Evolutionary conservation across 2,888 invertebrate species (phyloP).

Genomic region (Sminthurinus aureus): DNA sequence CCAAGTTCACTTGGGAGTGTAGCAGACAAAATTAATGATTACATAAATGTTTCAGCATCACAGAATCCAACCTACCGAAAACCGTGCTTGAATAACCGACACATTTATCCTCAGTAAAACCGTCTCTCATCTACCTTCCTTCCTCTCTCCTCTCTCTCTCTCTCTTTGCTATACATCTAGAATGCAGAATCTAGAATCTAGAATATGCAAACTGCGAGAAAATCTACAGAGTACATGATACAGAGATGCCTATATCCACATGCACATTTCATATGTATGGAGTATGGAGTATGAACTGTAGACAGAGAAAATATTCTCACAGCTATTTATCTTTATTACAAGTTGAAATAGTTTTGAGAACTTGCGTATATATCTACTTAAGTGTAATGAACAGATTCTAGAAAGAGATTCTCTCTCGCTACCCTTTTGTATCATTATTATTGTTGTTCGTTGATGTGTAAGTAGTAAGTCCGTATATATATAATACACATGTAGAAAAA

Average conservation of each 20-base stretch:
- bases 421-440: neutral
- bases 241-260: neutral
- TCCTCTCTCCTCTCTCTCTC: neutral
- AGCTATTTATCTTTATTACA: conserved; percentile 43
- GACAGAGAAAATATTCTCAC: conserved; percentile 23
- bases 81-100: conserved; percentile 1
- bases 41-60: conserved; percentile 45
- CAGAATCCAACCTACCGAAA: conserved; percentile 12
- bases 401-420: neutral
- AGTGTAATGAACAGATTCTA: neutral
- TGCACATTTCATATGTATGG: neutral
- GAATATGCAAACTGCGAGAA: neutral
- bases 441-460: too few relatives aligned
- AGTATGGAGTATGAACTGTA: neutral
- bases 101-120: conserved; percentile 6
- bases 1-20: conserved; percentile 24
- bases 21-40: conserved; percentile 36
- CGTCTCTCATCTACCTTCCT: neutral
- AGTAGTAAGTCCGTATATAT: neutral
- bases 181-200: neutral
- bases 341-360: conserved; percentile 33
- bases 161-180: neutral
- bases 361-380: neutral
- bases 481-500: neutral
- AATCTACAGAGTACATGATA: neutral